Conservation (phyloP, 2,113 vertebrate genomes). For the Cyprinus carpio region DNA sequence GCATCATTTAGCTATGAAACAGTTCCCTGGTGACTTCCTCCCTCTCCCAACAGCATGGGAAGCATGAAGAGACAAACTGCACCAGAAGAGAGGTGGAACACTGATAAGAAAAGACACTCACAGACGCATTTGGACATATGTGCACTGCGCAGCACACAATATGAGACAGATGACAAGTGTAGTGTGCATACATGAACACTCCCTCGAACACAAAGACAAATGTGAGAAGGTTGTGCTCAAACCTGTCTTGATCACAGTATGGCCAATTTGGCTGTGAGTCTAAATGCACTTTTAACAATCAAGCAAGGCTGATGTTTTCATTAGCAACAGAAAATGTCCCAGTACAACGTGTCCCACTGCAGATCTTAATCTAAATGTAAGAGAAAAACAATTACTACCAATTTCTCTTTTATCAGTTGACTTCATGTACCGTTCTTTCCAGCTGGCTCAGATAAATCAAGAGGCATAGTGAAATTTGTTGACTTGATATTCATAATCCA, state of each 20-base stretch:
- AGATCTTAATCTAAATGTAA: background rate
- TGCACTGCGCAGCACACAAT: background rate
- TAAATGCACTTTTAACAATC: background rate
- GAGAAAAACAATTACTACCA: slow-evolving; percentile 1
- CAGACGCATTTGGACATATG: background rate
- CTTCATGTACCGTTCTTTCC: background rate
- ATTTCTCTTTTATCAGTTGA: background rate
- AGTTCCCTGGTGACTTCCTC: slow-evolving; percentile 41
- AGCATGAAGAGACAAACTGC: slow-evolving; percentile 46
- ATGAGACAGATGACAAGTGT: background rate
- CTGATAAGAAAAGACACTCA: background rate
- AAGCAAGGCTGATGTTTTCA: background rate
- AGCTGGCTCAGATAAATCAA: background rate
- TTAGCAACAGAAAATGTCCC: slow-evolving; percentile 23
- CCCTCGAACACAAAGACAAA: background rate
- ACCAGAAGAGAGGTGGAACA: background rate
- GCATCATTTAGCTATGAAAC: background rate
- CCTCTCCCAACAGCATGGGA: slow-evolving; percentile 59
- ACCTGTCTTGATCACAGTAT: background rate
- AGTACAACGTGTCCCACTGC: background rate
- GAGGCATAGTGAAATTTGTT: background rate
- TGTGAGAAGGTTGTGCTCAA: background rate
- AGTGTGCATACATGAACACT: background rate
- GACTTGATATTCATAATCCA: background rate
- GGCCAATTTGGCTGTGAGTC: background rate